These are phyloP conservation scores for Arge pagana DNA, from an alignment of 2,888 invertebrate genomes.

Conservation along the genomic window DNA sequence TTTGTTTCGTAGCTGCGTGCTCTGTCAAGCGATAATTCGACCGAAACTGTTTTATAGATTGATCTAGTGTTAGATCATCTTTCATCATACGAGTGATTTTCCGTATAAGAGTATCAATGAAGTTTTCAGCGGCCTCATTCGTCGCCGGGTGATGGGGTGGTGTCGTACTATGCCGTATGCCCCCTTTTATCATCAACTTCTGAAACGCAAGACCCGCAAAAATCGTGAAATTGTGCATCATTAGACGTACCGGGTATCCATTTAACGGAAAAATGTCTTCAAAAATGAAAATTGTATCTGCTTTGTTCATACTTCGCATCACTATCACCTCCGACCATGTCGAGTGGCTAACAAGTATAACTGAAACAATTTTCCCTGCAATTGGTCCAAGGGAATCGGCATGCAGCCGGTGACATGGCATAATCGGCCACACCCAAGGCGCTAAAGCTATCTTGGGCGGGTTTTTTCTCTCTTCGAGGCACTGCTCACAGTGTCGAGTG, in stretches of 20 bases:
- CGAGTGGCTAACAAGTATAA: no score
- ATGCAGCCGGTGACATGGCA: no score
- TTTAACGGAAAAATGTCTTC: not conserved
- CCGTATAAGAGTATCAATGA: not conserved
- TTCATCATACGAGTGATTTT: not conserved
- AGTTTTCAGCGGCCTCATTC: not conserved
- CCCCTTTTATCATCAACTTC: not conserved
- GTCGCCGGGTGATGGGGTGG: not conserved
- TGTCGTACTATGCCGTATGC: not conserved
- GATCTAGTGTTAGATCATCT: not conserved
- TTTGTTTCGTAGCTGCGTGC: constrained; percentile 16
- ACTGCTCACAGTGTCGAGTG: not conserved
- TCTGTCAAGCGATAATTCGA: not conserved
- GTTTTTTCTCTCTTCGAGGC: not conserved
- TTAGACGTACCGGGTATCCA: constrained; percentile 1
- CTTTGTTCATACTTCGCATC: no score
- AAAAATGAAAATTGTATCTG: not conserved
- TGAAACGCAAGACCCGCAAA: not conserved
- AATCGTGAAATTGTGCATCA: not conserved
- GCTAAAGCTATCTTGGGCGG: not conserved
- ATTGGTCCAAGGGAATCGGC: not conserved
- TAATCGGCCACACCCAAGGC: constrained; percentile 2
- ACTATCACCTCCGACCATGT: no score
- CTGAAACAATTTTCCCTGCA: not conserved
- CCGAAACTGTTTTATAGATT: not conserved